Base-by-base conservation (phyloP, 1,140 invertebrate species). In the Diploscapter pachys region DNA sequence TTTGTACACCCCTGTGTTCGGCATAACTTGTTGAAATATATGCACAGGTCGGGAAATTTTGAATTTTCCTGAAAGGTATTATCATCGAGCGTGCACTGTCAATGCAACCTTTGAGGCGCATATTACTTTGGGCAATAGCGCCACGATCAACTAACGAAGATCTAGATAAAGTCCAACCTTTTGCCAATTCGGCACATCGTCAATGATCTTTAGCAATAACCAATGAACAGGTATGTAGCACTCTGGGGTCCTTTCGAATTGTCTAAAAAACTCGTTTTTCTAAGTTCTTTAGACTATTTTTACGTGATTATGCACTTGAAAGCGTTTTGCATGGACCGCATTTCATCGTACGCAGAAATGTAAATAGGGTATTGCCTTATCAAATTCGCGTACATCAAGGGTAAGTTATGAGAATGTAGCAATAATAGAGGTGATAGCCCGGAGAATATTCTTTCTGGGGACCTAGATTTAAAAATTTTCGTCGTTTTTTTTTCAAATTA, bases 301-400 rank as follows among this genome's bases (percentile, higher is more conserved):
- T 8, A 69, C 77, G 66, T 56, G 55, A 76, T 73, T 9, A 56
- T 63, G 4, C 48, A 49, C 51, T 57, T 8, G 56, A 79, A 79
- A 57, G 65, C 13, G 6, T 62, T 54, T 50, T 69, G 66, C 9
- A 57, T 63, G 4, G 64, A 52, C 52, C 54, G 64, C 4, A 79
- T 31, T 51, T 79, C 66, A 57, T 79, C 76, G 6, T 78, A 50
- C 0, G 78, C 76, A 48, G 78, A 70, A 3, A 79, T 57, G 72
- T 66, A 79, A 3, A 79, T 72, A 1, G 78, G 78, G 59, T 78
- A 71, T 52, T 79, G 79, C 13, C 73, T 59, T 13, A 79, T 51
- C 3, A 78, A n/a, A 6, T 54, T 63, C 4, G 68, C 59, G 65
- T 78, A 79, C 9, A 71, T n/a, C 1, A 72, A 74, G 8, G 75